Percentiles rank a stretch among this genome's conserved stretches.
These are phyloP conservation scores for Falco punctatus DNA, from an alignment of 2,113 vertebrate species.

Conservation along the genomic window DNA sequence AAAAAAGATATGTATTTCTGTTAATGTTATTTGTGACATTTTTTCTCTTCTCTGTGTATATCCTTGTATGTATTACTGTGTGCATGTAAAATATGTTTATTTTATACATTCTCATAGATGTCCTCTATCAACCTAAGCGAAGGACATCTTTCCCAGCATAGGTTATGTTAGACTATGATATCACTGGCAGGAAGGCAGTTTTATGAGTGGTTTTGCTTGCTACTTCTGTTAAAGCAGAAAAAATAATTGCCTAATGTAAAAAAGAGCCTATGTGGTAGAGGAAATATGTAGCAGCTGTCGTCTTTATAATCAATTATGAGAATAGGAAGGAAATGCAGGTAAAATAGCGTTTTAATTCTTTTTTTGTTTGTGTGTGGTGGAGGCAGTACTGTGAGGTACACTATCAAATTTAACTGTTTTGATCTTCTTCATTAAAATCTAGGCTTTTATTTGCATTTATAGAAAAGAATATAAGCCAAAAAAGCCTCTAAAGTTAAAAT, in stretches of 20 bases:
- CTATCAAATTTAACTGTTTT: too few relatives aligned
- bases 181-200: slow-evolving; percentile 66
- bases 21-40: background rate
- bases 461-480: background rate
- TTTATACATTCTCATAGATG: background rate
- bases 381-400: background rate
- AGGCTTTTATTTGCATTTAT: background rate
- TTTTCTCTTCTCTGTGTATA: background rate
- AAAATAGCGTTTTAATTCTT: background rate
- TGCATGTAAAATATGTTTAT: background rate
- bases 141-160: slow-evolving; percentile 44
- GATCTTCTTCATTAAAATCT: background rate
- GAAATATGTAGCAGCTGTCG: slow-evolving; percentile 5
- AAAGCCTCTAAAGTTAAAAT: background rate
- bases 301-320: background rate
- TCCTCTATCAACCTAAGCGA: background rate
- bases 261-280: slow-evolving; percentile 29
- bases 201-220: slow-evolving; percentile 69
- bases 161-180: background rate
- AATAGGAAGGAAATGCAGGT: background rate
- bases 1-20: background rate
- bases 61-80: background rate
- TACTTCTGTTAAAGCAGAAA: slow-evolving; percentile 45
- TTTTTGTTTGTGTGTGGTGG: background rate
- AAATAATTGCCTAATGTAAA: slow-evolving; percentile 45